Conservation (phyloP, 2,113 vertebrate genomes). For the Nannobrachium achirus region DNA sequence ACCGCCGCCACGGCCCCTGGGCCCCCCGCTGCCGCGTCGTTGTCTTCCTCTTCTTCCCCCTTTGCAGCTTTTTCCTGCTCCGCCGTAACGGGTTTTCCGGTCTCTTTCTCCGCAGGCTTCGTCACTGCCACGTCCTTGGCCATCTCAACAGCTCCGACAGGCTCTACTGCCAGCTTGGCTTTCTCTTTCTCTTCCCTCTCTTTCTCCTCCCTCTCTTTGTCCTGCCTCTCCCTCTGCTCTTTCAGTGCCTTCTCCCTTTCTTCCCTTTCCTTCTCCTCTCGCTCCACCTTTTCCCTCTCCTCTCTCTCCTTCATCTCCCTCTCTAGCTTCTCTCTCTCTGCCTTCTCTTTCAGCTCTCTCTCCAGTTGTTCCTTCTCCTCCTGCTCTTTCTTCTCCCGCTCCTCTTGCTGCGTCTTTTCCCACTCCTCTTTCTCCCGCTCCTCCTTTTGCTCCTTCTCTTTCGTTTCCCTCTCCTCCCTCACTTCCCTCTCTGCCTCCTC, state of each 20-base stretch:
- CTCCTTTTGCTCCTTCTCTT: not conserved
- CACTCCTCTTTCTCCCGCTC: not conserved
- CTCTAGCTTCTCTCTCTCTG: not conserved
- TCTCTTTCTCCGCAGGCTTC: not conserved
- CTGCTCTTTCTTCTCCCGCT: conserved; percentile 15
- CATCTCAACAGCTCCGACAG: conserved; percentile 3
- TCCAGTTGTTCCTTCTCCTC: conserved; percentile 3
- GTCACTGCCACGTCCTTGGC: conserved; percentile 4
- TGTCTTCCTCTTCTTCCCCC: conserved; percentile 26
- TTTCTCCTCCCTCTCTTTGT: not conserved
- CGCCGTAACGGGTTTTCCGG: not conserved
- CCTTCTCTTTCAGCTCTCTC: not conserved
- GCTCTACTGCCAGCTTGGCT: not conserved
- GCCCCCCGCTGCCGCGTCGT: conserved; percentile 40
- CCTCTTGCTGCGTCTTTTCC: conserved; percentile 6
- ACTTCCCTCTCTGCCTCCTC: conserved; percentile 20
- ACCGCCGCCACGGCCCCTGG: conserved; percentile 52
- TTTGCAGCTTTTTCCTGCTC: not conserved
- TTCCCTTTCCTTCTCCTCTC: conserved; percentile 2
- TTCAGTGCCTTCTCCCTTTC: not conserved
- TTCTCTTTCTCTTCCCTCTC: conserved; percentile 10
- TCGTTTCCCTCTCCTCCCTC: not conserved
- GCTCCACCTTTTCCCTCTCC: conserved; percentile 12
- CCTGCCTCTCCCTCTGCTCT: not conserved
- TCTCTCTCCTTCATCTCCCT: not conserved